These are phyloP conservation scores for Drosophila lacertosa DNA, from an alignment of 1,140 invertebrate genomes.

Conservation along the genomic window DNA sequence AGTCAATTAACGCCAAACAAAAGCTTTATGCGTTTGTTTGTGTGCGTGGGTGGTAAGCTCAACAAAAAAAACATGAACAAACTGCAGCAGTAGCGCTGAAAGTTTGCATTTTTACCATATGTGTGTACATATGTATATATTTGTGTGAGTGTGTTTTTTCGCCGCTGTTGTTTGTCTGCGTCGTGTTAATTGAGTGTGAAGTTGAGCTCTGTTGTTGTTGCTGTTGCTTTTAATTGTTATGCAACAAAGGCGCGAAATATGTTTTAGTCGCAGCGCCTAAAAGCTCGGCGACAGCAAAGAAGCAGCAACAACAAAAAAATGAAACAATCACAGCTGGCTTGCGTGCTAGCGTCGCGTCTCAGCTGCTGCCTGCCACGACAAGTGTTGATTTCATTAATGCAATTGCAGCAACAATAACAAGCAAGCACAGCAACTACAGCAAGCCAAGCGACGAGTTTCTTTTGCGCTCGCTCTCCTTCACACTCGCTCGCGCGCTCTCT, in stretches of 20 bases:
- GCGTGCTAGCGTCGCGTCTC: conserved; percentile 61
- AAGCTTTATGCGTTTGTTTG: conserved; percentile 48
- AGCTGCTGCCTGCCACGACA: conserved; percentile 39
- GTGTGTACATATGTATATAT: conserved; percentile 13
- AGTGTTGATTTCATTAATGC: conserved; percentile 81
- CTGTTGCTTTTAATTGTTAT: conserved; percentile 80
- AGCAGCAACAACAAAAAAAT: conserved; percentile 17
- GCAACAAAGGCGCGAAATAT: conserved; percentile 81
- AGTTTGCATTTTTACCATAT: conserved; percentile 60
- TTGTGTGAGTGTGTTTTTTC: conserved; percentile 34
- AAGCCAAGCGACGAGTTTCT: conserved; percentile 59
- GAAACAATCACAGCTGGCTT: conserved; percentile 48
- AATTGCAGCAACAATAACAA: conserved; percentile 49
- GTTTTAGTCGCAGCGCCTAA: conserved; percentile 68
- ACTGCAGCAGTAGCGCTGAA: conserved; percentile 51
- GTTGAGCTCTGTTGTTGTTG: conserved; percentile 72
- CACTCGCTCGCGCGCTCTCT: conserved; percentile 24
- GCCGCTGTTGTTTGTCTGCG: conserved; percentile 66
- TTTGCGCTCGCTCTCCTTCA: neutral
- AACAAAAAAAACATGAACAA: conserved; percentile 18
- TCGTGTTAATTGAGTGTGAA: conserved; percentile 81
- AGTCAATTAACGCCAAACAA: conserved; percentile 79
- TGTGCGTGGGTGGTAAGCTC: conserved; percentile 45
- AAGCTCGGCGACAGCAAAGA: conserved; percentile 26
- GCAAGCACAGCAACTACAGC: conserved; percentile 31